A percentile compares a stretch with the other conserved stretches of the same genome.
Evolutionary conservation across 2,888 invertebrate species (phyloP).

Genomic region (Mimumesa dahlbomi): DNA sequence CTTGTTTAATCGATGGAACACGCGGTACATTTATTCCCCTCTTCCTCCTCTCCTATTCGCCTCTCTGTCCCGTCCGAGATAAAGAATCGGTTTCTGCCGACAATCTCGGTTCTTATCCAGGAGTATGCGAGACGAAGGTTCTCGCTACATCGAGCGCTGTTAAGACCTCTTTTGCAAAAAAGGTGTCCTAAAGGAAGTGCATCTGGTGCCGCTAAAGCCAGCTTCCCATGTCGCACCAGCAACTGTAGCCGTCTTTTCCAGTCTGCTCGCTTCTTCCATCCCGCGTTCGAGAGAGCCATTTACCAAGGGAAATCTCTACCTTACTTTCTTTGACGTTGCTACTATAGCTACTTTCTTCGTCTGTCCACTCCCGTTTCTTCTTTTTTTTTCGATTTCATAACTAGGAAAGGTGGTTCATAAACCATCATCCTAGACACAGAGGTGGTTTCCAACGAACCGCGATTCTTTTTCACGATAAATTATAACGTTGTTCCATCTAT

Average conservation of each 20-base stretch:
- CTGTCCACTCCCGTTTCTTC: not conserved
- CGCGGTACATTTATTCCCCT: conserved; percentile 14
- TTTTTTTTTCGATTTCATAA: conserved; percentile 7
- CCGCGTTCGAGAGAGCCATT: conserved; percentile 49
- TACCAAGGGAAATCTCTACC: conserved; percentile 51
- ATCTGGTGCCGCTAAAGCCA: conserved; percentile 55
- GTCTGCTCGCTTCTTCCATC: conserved; percentile 25
- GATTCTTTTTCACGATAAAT: too few species aligned
- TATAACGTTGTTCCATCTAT: too few species aligned
- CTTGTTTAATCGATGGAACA: conserved; percentile 54
- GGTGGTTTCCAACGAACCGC: too few species aligned
- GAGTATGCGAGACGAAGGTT: conserved; percentile 33
- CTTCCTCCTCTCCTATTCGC: not conserved
- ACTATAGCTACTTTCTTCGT: conserved; percentile 10
- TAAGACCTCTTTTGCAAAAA: conserved; percentile 29
- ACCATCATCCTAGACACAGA: too few species aligned
- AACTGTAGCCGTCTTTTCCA: conserved; percentile 48
- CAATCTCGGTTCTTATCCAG: conserved; percentile 43
- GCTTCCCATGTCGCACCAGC: conserved; percentile 36
- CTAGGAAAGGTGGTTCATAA: not conserved
- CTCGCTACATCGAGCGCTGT: conserved; percentile 31
- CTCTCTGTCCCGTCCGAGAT: conserved; percentile 19
- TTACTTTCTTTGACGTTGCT: conserved; percentile 50
- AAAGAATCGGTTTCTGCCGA: conserved; percentile 44
- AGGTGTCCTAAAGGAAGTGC: conserved; percentile 47